Evolutionary conservation across 1,140 invertebrate genomes (phyloP), one percentile per base, ranked within the genome.

Genomic region (Himalopsyche phryganea): DNA sequence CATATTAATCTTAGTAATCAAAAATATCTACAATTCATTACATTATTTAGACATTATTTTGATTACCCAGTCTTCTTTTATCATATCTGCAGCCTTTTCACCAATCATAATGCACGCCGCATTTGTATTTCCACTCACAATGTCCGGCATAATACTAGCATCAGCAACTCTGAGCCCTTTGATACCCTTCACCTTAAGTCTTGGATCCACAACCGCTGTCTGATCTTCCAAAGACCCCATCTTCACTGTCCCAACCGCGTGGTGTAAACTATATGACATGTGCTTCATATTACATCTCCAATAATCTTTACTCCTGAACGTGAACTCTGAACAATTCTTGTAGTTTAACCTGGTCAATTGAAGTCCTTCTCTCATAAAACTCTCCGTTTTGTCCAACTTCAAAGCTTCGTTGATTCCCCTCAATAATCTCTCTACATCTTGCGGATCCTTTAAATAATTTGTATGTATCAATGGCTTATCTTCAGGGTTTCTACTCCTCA

Each of bases 51-150:
- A n/a, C n/a, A n/a, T n/a, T n/a, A n/a, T 28, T 28, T 28, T 28
- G 4, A 9, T 28, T 5, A 9, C 23, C 23, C 23, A 89, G 66
- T 89, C 87, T 66, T 88, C 79, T 67, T 90, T 90, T 46, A 92
- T 89, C 77, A 91, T 83, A 63, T 91, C 89, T 1, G 86, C 84
- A 1, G 80, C 87, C 68, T 90, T 91, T 67, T 92, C 90, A 0
- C 83, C 90, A 7, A 89, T 88, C 87, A 89, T 89, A 6, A 89
- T 87, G 1, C 80, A 80, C 0, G 87, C 85, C 0, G 88, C 87
- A 69, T 90, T 91, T 0, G 88, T 90, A 60, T 91, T 90, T 2
- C 83, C 89, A 6, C 81, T 81, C 0, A 85, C 77, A 40, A 91
- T 83, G 1, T 70, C 74, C 0, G 90, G 90, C 85, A 92, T 91